A percentile compares a stretch with the other conserved stretches of the same genome.
These are phyloP conservation scores for Magallana gigas DNA, from an alignment of 1,140 invertebrate genomes.

Conservation along the genomic window DNA sequence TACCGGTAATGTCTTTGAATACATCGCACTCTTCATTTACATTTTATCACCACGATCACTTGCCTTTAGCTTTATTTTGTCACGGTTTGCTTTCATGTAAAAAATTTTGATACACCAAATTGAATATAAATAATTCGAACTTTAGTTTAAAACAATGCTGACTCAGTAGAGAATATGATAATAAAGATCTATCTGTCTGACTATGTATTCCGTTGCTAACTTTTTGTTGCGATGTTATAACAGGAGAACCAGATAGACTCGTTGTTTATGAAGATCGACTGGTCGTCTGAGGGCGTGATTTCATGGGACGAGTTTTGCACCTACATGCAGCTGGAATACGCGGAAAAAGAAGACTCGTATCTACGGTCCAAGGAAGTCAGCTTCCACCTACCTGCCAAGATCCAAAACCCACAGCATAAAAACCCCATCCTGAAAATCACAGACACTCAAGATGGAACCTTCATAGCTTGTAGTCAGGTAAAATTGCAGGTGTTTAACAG, in stretches of 20 bases:
- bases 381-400: slow-evolving; percentile 78
- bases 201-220: too few species aligned
- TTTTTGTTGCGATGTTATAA: slow-evolving; percentile 1
- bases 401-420: slow-evolving; percentile 74
- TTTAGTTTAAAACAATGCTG: too few species aligned
- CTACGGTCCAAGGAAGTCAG: slow-evolving; percentile 75
- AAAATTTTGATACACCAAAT: too few species aligned
- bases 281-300: slow-evolving; percentile 76
- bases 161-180: too few species aligned
- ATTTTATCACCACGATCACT: too few species aligned
- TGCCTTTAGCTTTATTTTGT: too few species aligned
- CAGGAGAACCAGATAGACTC: slow-evolving; percentile 77
- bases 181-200: too few species aligned
- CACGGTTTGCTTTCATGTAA: too few species aligned
- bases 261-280: slow-evolving; percentile 79
- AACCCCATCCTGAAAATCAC: slow-evolving; percentile 75
- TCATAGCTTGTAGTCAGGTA: slow-evolving; percentile 77
- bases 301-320: slow-evolving; percentile 80
- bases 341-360: slow-evolving; percentile 79
- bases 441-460: slow-evolving; percentile 75
- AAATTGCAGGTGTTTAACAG: neutral
- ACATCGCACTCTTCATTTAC: too few species aligned
- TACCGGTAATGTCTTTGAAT: too few species aligned
- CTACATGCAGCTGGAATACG: slow-evolving; percentile 79
- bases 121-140: too few species aligned